Base-by-base conservation (phyloP, 2,888 invertebrate genomes). In the Phymatocera aterrima region DNA sequence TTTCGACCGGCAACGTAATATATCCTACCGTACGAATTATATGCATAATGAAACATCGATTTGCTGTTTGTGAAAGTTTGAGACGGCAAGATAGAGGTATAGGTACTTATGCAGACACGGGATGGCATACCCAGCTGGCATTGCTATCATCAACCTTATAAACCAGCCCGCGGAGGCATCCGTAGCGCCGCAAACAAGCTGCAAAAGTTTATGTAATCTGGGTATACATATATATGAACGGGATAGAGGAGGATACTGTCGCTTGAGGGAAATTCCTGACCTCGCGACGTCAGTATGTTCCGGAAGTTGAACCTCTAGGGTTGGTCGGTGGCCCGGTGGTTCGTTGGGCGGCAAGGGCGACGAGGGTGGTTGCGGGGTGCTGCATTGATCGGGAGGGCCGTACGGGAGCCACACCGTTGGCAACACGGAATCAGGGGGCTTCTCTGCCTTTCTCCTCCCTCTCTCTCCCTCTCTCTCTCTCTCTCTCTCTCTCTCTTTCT, bases 301-400 rank as follows among this genome's bases (percentile, higher is more conserved):
- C 83, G 85, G 79, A 81, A 81, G 81, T 81, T 75, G 78, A 64
- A 80, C 77, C n/a, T 78, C 78, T 80, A 80, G 80, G 77, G 78
- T 51, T 48, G 78, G 54, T 74, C 77, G 75, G 82, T 77, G 83
- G 83, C 83, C 86, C 85, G 85, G 87, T 84, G 84, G 87, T 85
- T 83, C 86, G 84, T 84, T 85, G 86, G 72, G 72, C 37, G 48
- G 48, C 43, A 72, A 72, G 72, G 72, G 72, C 51, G 72, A 48
- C 72, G 72, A 72, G 72, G 72, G 68, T 68, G 68, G 68, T 28
- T 15, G 43, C 40, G 83, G 83, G 87, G 83, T 85, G 87, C 87
- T 87, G 88, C 87, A 88, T 88, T 88, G 88, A 88, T 88, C 88
- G 87, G 87, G 87, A 85, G 85, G 84, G 83, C 72, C 51, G 72